Evolutionary conservation across 1,140 invertebrate species (phyloP), one percentile per base, ranked within the genome.

Genomic region (Orchesella cincta): DNA sequence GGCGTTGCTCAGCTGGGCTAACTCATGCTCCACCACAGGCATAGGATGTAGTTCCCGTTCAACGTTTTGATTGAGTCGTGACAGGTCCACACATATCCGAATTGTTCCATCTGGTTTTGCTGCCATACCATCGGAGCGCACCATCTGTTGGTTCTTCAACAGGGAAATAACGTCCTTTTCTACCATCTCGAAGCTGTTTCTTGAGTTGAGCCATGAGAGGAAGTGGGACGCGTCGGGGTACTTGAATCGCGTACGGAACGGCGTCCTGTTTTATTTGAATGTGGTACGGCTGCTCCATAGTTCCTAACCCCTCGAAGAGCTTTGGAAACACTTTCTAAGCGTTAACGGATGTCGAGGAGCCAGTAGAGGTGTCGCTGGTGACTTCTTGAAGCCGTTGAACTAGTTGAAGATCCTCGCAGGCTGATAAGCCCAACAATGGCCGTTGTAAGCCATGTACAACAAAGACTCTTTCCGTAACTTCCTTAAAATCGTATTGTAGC

Each of bases 81-180:
- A 78, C 1, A 76, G 31, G 57, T 80, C 79, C 14, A 80, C 76
- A 35, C 79, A 80, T 14, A 78, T 35, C n/a, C 79, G 73, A 36
- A 80, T 54, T 29, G 67, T 36, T 2, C 57, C 31, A 20, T 23
- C 64, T 2, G 46, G 54, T 23, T 84, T 88, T 74, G 83, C 81
- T 28, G 87, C 85, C 8, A 23, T 87, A 78, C 79, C 79, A 80
- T 36, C 84, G 73, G 73, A 34, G 76, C 70, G 75, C 76, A 78
- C 79, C 79, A 80, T 33, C 83, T 1, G 83, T 84, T 18, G 83
- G 82, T 70, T 82, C 78, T 36, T 82, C 81, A 26, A 85, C 84
- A 39, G 74, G 80, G 79, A 79, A 28, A 85, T 86, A 26, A 86
- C 81, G 14, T 78, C 76, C 57, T 79, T 5, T 20, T 75, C 12